Evolutionary conservation across 1,140 invertebrate species (phyloP).

Genomic region (Atta texana): DNA sequence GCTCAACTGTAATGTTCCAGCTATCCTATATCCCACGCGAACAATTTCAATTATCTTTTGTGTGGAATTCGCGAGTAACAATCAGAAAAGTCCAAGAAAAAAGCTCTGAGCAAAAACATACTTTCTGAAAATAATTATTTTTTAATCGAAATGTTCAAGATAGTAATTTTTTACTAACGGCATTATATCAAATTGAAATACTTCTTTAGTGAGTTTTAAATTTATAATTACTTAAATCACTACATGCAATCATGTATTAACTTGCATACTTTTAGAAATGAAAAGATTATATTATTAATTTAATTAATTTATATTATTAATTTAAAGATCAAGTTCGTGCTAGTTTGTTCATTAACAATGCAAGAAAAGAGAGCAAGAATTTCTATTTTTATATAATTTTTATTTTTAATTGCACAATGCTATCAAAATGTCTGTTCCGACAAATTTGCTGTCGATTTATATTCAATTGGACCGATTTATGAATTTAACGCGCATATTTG

Average conservation of each 20-base stretch:
- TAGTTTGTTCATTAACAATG: background rate
- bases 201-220: background rate
- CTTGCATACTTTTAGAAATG: background rate
- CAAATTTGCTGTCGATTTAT: background rate
- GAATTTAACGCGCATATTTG: background rate
- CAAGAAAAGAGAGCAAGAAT: background rate
- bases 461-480: background rate
- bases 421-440: background rate
- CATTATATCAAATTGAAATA: conserved; percentile 19
- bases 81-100: conserved; percentile 29
- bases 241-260: no score
- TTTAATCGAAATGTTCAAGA: conserved; percentile 25
- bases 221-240: no score
- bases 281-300: background rate
- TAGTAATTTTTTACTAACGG: background rate
- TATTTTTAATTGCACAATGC: background rate
- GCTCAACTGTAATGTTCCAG: conserved; percentile 26
- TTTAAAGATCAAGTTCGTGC: background rate
- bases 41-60: conserved; percentile 65
- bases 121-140: conserved; percentile 36
- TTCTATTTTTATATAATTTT: background rate
- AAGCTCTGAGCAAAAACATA: background rate
- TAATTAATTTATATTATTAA: background rate
- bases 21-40: conserved; percentile 44
- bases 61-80: conserved; percentile 52